Conservation (phyloP, 2,888 invertebrate species). For the Eretmocerus hayati region DNA sequence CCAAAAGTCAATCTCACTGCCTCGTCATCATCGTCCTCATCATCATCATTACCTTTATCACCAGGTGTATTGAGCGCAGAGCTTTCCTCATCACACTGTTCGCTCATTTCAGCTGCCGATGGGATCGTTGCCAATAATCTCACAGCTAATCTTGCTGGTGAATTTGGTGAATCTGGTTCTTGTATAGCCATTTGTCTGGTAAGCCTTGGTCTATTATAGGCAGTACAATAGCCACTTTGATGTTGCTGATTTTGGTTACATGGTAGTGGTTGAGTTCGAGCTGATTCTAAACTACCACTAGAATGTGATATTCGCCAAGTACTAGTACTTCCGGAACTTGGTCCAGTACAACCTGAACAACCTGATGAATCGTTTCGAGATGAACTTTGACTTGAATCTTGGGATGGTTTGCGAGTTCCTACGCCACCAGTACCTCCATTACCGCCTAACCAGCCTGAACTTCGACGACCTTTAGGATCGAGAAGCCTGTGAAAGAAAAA, state of each 20-base stretch:
- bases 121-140: conserved; percentile 67
- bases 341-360: conserved; percentile 76
- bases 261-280: conserved; percentile 28
- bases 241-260: too few species aligned
- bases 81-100: conserved; percentile 55
- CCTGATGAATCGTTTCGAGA: conserved; percentile 88
- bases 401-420: conserved; percentile 84
- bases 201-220: conserved; percentile 61
- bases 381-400: conserved; percentile 84
- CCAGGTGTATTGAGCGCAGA: conserved; percentile 4
- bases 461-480: conserved; percentile 59
- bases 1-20: too few species aligned
- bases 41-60: too few species aligned
- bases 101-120: conserved; percentile 65
- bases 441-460: conserved; percentile 83
- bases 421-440: conserved; percentile 82
- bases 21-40: too few species aligned
- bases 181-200: conserved; percentile 75
- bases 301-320: conserved; percentile 85
- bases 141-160: conserved; percentile 52
- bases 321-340: conserved; percentile 79
- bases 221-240: too few species aligned
- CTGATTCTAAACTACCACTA: conserved; percentile 60
- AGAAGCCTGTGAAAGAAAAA: conserved; percentile 7
- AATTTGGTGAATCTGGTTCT: conserved; percentile 65